Evolutionary conservation across 2,797 vertebrate species (phyloP), one percentile per base, ranked within the genome.

Genomic region (Labroides dimidiatus): DNA sequence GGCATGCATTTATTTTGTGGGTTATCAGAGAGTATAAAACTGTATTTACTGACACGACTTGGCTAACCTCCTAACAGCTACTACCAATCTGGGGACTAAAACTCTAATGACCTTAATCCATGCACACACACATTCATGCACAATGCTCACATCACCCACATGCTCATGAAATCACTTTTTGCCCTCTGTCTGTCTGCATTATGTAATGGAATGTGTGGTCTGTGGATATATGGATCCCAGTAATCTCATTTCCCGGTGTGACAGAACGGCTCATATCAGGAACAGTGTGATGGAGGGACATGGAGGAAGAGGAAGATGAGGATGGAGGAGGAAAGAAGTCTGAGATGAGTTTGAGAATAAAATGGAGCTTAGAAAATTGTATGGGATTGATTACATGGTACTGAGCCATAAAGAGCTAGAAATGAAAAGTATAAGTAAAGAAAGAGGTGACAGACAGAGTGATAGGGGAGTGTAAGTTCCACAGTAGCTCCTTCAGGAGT

Each of bases 21-120:
- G 30, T 51, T 48, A 64, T 47, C 3, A 42, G 30, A 50, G 24
- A 37, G 43, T 58, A 17, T 69, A 41, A 77, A 76, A 57, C 20
- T 0, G 12, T 78, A 59, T 77, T 77, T 73, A 77, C 17, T 20
- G 50, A 78, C 47, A 41, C 64, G 50, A 48, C 21, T 55, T 63
- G 48, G 71, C 61, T 48, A 33, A 73, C 23, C 39, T 75, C 64
- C 33, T 47, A 60, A 27, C 45, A 69, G 75, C 80, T 75, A 72
- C 72, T 56, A 62, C 4, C 1, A 72, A 59, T 78, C 27, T 72
- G 43, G 20, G 23, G 63, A 71, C 62, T 84, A 75, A 86, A 77
- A 55, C 80, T 75, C 59, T 77, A 86, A 85, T 89, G 85, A 87
- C 83, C 87, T 85, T 82, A 90, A 88, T 91, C 84, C 77, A 80